These are phyloP conservation scores for Mythimna lalbum DNA, from an alignment of 2,888 invertebrate genomes.

Conservation along the genomic window DNA sequence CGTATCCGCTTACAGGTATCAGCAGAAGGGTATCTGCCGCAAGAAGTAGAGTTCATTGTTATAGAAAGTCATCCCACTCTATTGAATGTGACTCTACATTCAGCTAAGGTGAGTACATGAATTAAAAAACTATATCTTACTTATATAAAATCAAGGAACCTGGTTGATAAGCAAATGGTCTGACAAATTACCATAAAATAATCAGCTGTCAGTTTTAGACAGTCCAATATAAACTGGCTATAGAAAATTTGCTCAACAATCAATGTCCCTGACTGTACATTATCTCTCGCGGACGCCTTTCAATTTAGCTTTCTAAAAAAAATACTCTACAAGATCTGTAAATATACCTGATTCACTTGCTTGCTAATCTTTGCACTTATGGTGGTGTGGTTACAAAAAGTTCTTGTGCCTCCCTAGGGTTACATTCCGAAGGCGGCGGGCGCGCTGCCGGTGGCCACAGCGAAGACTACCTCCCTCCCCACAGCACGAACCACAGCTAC, in stretches of 20 bases:
- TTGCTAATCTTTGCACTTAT: slow-evolving; percentile 50
- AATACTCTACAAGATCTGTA: background rate
- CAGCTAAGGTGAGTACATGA: slow-evolving; percentile 92
- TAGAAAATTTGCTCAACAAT: slow-evolving; percentile 3
- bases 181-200: too few relatives aligned
- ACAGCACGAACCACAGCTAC: slow-evolving; percentile 55
- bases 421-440: slow-evolving; percentile 69
- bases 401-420: slow-evolving; percentile 74
- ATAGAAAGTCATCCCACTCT: slow-evolving; percentile 96
- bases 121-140: background rate
- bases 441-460: slow-evolving; percentile 53
- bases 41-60: slow-evolving; percentile 96
- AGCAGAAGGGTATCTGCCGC: slow-evolving; percentile 95
- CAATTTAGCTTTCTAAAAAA: slow-evolving; percentile 27
- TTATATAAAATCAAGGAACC: background rate
- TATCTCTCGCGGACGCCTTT: background rate
- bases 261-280: slow-evolving; percentile 13
- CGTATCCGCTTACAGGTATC: slow-evolving; percentile 91
- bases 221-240: background rate
- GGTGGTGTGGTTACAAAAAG: slow-evolving; percentile 69
- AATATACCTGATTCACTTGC: slow-evolving; percentile 31
- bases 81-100: slow-evolving; percentile 95
- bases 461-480: slow-evolving; percentile 52
- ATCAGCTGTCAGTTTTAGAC: background rate
- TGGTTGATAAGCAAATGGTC: background rate